phyloP scores from a whole-genome alignment of 2,113 vertebrate genomes.

The Micronycteris hirsuta region DNA sequence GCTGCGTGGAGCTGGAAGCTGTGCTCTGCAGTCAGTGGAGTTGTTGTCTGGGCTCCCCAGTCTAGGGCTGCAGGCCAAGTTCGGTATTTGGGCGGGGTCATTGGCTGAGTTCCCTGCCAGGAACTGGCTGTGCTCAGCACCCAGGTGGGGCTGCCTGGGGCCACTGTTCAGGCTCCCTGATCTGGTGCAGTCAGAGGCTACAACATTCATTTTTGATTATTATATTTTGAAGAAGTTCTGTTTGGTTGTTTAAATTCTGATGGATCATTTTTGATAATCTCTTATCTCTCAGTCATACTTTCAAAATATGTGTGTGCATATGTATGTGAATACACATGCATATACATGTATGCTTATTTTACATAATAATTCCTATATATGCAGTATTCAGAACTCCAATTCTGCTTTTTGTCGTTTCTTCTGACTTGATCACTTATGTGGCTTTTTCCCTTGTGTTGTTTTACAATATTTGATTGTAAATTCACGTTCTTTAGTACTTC shows the following conservation, averaged over 20 bases:
- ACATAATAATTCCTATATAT: not conserved
- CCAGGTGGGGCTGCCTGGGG: not conserved
- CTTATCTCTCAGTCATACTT: not conserved
- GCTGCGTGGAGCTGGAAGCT: not conserved
- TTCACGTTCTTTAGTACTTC: not conserved
- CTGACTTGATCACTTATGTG: not conserved
- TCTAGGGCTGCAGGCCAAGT: not conserved
- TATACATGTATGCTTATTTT: not conserved
- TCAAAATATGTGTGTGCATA: not conserved
- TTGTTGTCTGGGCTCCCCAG: not conserved
- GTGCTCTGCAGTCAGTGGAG: not conserved
- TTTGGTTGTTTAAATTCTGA: not conserved
- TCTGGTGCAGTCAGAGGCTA: not conserved
- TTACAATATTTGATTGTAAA: not conserved
- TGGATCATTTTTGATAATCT: not conserved
- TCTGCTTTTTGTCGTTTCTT: not conserved
- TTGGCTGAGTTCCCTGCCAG: not conserved
- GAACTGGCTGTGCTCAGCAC: not conserved
- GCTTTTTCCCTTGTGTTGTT: not conserved
- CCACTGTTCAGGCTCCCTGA: not conserved
- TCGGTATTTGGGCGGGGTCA: not conserved
- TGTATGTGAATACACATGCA: not conserved
- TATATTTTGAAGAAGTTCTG: not conserved
- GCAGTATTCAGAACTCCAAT: not conserved
- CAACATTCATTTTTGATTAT: not conserved